Conservation (phyloP, 2,797 vertebrate species). For the Meriones psammophilus region DNA sequence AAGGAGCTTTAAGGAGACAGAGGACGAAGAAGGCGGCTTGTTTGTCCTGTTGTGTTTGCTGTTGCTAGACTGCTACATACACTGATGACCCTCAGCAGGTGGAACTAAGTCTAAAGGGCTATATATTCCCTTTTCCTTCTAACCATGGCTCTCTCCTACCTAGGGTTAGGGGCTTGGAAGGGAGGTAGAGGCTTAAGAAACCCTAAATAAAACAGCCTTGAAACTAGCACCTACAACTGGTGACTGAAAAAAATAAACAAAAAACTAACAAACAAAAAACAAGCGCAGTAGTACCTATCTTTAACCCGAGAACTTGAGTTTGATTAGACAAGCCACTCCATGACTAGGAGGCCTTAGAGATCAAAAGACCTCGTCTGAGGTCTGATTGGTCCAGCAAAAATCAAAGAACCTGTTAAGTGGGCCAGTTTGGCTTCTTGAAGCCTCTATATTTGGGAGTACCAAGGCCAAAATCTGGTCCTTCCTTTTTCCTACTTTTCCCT, state of each 20-base stretch:
- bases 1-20: too few species aligned
- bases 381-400: not conserved
- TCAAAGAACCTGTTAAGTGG: not conserved
- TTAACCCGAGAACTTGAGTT: not conserved
- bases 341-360: not conserved
- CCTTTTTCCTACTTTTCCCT: not conserved
- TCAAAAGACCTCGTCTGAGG: not conserved
- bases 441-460: not conserved
- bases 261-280: not conserved
- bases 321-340: not conserved
- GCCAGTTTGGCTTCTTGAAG: not conserved
- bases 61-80: too few species aligned
- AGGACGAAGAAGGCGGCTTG: too few species aligned
- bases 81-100: too few species aligned
- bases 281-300: not conserved
- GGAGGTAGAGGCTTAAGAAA: too few species aligned
- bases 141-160: too few species aligned
- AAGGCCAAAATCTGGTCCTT: not conserved
- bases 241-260: not conserved
- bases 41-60: too few species aligned
- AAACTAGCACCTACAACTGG: not conserved
- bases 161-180: too few species aligned
- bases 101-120: too few species aligned
- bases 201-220: too few species aligned
- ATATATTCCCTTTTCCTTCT: too few species aligned